phyloP scores from a whole-genome alignment of 2,113 vertebrate species.

The Kobus ellipsiprymnus region DNA sequence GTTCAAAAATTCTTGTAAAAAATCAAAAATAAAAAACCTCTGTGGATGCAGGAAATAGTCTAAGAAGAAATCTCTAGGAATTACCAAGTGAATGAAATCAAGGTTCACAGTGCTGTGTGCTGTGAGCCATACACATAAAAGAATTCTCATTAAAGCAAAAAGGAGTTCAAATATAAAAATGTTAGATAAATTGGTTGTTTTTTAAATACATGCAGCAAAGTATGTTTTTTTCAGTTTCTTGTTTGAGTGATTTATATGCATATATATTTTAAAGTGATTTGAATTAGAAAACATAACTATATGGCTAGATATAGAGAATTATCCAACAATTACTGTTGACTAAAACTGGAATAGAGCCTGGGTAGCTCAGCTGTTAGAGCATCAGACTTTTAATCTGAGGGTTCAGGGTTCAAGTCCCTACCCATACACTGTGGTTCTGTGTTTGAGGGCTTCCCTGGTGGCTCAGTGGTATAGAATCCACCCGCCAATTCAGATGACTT shows the following conservation, averaged over 20 bases:
- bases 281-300: neutral
- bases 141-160: neutral
- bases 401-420: neutral
- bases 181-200: neutral
- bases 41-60: neutral
- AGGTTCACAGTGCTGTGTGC: neutral
- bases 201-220: neutral
- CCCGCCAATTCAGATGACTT: neutral
- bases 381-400: neutral
- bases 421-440: neutral
- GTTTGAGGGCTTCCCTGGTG: neutral
- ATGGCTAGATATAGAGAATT: neutral
- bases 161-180: neutral
- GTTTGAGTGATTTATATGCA: neutral
- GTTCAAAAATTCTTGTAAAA: slow-evolving; percentile 28
- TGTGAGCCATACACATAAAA: neutral
- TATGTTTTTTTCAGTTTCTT: neutral
- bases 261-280: neutral
- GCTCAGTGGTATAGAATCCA: neutral
- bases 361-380: neutral
- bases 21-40: neutral
- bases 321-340: neutral
- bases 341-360: neutral
- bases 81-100: neutral
- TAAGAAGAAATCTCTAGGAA: neutral